Evolutionary conservation across 2,113 vertebrate genomes (phyloP), one percentile per base, ranked within the genome.

Genomic region (Pachyramphus minor): DNA sequence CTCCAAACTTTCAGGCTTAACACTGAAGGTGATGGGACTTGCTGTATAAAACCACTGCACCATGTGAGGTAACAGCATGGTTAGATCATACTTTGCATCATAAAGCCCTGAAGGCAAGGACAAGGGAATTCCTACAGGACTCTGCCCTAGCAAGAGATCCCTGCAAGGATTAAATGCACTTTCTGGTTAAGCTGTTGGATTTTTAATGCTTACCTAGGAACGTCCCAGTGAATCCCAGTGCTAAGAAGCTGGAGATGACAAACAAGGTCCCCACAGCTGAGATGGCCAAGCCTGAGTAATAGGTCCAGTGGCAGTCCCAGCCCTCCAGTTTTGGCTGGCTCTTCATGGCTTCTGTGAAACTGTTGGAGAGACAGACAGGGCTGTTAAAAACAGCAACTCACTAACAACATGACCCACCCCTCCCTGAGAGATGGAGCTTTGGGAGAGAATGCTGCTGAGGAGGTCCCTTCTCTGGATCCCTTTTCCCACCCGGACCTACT

Each of bases 141-240:
- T 78, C 49, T 75, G 66, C n/a, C 39, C 87, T 13, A 42, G 74
- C 69, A 82, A 53, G 56, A 75, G 63, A 82, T 12, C 47, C 44
- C 45, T 44, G 66, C 56, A 22, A 84, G 84, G 63, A 85, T 50
- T 79, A 85, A 75, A 82, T 15, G 37, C 50, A n/a, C 18, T 39
- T 81, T 85, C 58, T 69, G 74, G 49, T 33, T 62, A 81, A 94
- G 67, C 53, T 66, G 81, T 4, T 45, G 69, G 82, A 84, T 73
- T 76, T 96, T 79, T 49, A 69, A n/a, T 92, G 68, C 98, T 98
- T 97, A 99, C 99, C 99, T 55, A 99, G 96, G 97, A 99, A 99
- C 0, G 99, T 99, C 21, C 99, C 99, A 0, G 98, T 98, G 97
- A 99, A 99, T 55, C 99, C 99, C 95, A 99, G 97, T 4, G 98